A percentile compares a stretch with the other conserved stretches of the same genome.
Conservation (phyloP, 2,888 invertebrate genomes). For the Drosophila stalkeri region DNA sequence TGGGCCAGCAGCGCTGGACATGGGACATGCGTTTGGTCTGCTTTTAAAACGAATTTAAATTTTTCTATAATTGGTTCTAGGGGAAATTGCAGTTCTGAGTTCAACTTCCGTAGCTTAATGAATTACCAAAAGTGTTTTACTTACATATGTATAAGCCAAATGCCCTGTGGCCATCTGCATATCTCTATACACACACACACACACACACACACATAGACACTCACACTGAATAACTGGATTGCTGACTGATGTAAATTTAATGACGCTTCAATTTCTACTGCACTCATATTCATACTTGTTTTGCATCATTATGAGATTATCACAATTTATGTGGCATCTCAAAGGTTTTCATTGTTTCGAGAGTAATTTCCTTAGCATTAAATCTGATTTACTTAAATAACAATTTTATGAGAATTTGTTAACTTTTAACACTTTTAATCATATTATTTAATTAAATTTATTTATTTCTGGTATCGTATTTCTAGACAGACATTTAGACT, state of each 20-base stretch:
- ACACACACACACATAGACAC: neutral
- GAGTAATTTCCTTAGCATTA: too few species aligned
- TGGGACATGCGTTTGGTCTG: conserved; percentile 67
- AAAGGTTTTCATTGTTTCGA: neutral
- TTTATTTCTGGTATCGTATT: too few species aligned
- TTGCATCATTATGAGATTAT: conserved; percentile 3
- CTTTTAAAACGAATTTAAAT: conserved; percentile 83
- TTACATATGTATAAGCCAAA: conserved; percentile 51
- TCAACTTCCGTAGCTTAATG: conserved; percentile 86
- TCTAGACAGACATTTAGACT: too few species aligned
- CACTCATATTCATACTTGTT: neutral
- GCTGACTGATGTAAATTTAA: conserved; percentile 14
- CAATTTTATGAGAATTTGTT: too few species aligned
- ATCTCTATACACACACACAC: conserved; percentile 7
- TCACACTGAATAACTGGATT: conserved; percentile 4
- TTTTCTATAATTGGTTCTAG: conserved; percentile 85
- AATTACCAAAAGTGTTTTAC: conserved; percentile 85
- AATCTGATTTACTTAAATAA: too few species aligned
- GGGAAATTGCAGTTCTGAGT: conserved; percentile 86
- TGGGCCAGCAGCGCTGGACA: conserved; percentile 55
- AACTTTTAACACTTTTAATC: too few species aligned
- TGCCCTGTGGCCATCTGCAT: conserved; percentile 56
- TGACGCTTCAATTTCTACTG: conserved; percentile 21
- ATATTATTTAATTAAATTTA: too few species aligned
- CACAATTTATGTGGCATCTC: neutral